Conservation (phyloP, 2,113 vertebrate genomes). For the Atrichornis clamosus region DNA sequence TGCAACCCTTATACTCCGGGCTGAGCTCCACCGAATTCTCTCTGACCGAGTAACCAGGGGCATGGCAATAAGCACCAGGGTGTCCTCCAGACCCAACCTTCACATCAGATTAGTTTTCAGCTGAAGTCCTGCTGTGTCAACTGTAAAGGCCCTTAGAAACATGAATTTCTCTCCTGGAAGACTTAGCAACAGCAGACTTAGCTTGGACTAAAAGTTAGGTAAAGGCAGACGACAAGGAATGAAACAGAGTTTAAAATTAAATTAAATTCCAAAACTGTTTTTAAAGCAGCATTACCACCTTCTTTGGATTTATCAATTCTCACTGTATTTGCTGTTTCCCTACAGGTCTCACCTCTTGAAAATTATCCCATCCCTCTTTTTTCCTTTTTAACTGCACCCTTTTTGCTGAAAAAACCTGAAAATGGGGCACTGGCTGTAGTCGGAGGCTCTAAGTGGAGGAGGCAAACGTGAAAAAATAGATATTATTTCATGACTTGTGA, state of each 20-base stretch:
- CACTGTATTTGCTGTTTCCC: background rate
- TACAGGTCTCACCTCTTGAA: background rate
- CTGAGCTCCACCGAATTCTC: background rate
- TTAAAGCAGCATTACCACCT: background rate
- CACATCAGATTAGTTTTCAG: slow-evolving; percentile 43
- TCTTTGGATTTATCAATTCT: background rate
- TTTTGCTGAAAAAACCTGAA: background rate
- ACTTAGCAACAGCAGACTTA: background rate
- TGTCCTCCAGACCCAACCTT: background rate
- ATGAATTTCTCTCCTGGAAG: background rate
- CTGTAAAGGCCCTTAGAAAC: background rate
- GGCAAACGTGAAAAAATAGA: background rate
- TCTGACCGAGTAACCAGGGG: slow-evolving; percentile 9
- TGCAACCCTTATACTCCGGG: background rate
- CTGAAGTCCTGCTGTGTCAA: background rate
- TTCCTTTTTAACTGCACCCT: background rate
- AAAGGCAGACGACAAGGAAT: background rate
- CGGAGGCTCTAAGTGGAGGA: background rate
- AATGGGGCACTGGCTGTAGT: background rate
- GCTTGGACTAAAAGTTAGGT: background rate
- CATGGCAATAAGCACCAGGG: background rate
- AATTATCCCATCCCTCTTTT: background rate
- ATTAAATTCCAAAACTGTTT: background rate
- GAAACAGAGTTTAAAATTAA: background rate
- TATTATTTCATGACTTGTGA: background rate